Base-by-base conservation (phyloP, 2,113 vertebrate genomes). In the Alosa alosa region DNA sequence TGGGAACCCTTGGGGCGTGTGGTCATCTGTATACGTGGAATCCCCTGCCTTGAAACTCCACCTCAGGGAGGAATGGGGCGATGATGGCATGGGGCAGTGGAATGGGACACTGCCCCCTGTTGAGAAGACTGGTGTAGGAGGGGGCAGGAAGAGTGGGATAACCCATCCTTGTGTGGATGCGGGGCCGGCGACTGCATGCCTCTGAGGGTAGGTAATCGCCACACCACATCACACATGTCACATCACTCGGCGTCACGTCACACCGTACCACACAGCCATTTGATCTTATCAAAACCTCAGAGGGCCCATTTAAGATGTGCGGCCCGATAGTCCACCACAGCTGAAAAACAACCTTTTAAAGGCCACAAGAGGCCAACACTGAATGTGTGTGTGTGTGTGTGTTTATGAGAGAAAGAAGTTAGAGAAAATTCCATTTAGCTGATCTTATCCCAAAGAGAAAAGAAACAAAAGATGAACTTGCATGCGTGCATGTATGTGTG, bases 51-150 rank as follows among this genome's bases (percentile, higher is more conserved):
- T 36, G 2, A 78, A 39, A 36, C 31, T 31, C 72, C 72, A 39
- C 72, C 72, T 78, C 20, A 13, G 72, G 2, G 8, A 72, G 64
- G 15, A 17, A 25, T 25, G 36, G 85, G 49, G 8, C 41, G 41
- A 44, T 9, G 49, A 8, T 50, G 49, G 15, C 5, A 25, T 20
- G 36, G 85, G 13, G 44, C 25, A 82, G n/a, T 45, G 60, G 84
- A 57, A 44, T 10, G 22, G 9, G 46, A 86, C 68, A 36, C 81
- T 86, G 89, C 89, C 87, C 84, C 86, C 89, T 87, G 55, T 41
- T 84, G 87, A 78, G 55, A 9, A 10, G 10, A 25, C 72, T 49
- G 44, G 4, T 2, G 41, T 44, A 44, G 41, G 41, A 44, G 4
- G 41, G 52, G 15, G 18, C 64, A 25, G n/a, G 64, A 15, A 6